These are phyloP conservation scores for Calyptomena viridis DNA, from an alignment of 2,113 vertebrate genomes.

Conservation along the genomic window DNA sequence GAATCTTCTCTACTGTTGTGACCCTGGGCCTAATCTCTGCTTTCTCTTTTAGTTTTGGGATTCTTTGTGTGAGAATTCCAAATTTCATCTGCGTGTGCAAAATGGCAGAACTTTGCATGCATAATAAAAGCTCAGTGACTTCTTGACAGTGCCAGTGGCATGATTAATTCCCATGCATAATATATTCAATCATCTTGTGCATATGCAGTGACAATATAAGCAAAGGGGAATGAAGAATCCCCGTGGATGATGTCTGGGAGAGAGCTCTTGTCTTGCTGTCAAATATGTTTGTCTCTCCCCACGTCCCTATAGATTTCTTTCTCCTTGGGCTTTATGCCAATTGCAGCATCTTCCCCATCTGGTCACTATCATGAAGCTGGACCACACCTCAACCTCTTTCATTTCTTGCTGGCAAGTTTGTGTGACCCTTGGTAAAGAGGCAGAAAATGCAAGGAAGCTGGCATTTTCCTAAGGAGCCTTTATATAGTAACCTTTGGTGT, in stretches of 20 bases:
- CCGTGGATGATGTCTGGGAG: not conserved
- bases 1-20: not conserved
- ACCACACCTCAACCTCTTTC: not conserved
- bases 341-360: conserved; percentile 28
- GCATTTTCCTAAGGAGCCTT: not conserved
- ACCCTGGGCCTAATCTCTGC: not conserved
- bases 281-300: not conserved
- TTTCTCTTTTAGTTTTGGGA: not conserved
- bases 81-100: not conserved
- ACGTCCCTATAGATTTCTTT: conserved; percentile 2
- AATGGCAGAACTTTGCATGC: conserved; percentile 9
- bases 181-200: conserved; percentile 30
- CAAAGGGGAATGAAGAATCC: conserved; percentile 20
- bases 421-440: not conserved
- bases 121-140: conserved; percentile 16
- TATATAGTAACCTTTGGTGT: not conserved
- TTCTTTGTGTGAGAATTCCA: not conserved
- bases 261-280: conserved; percentile 45
- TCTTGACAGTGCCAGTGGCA: conserved; percentile 21
- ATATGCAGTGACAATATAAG: conserved; percentile 17
- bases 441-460: not conserved
- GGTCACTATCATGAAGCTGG: not conserved
- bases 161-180: conserved; percentile 49
- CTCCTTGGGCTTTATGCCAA: conserved; percentile 44
- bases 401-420: not conserved